phyloP scores from a whole-genome alignment of 2,888 invertebrate genomes.

The Bhutanitis thaidina region DNA sequence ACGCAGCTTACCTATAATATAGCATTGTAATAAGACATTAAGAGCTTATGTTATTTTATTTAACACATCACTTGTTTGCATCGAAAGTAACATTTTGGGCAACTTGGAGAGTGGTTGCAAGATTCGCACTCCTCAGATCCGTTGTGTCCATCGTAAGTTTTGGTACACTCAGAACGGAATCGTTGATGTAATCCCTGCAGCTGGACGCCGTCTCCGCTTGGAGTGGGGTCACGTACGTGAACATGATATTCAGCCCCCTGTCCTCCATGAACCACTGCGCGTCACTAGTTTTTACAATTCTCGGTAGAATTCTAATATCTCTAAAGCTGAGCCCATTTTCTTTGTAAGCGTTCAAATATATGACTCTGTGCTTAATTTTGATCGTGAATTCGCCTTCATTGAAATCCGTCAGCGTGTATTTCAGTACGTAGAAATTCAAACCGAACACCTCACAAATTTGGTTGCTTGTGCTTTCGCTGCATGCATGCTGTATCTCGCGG shows the following conservation, averaged over 20 bases:
- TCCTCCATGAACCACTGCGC: slow-evolving; percentile 10
- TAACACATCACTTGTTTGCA: no score
- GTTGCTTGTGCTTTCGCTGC: slow-evolving; percentile 7
- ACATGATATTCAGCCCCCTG: not conserved
- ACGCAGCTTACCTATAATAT: no score
- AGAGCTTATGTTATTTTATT: no score
- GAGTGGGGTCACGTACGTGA: slow-evolving; percentile 1
- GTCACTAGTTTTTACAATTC: not conserved
- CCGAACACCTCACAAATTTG: slow-evolving; percentile 1
- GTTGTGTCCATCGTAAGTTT: not conserved
- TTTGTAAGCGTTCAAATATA: slow-evolving; percentile 5
- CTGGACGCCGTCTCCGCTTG: not conserved
- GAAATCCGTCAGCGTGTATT: slow-evolving; percentile 4
- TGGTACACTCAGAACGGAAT: not conserved
- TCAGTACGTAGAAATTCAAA: slow-evolving; percentile 15
- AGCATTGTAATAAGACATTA: no score
- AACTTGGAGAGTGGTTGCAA: not conserved
- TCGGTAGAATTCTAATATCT: slow-evolving; percentile 14
- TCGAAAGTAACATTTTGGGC: no score
- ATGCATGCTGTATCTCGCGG: slow-evolving; percentile 16
- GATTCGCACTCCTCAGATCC: not conserved
- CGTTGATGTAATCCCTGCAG: not conserved
- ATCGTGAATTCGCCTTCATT: slow-evolving; percentile 9
- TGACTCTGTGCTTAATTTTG: slow-evolving; percentile 17
- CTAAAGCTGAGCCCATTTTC: slow-evolving; percentile 4